A percentile compares a stretch with the other conserved stretches of the same genome.
These are phyloP conservation scores for Pteropus rufus DNA, from an alignment of 2,797 vertebrate species.

Conservation along the genomic window DNA sequence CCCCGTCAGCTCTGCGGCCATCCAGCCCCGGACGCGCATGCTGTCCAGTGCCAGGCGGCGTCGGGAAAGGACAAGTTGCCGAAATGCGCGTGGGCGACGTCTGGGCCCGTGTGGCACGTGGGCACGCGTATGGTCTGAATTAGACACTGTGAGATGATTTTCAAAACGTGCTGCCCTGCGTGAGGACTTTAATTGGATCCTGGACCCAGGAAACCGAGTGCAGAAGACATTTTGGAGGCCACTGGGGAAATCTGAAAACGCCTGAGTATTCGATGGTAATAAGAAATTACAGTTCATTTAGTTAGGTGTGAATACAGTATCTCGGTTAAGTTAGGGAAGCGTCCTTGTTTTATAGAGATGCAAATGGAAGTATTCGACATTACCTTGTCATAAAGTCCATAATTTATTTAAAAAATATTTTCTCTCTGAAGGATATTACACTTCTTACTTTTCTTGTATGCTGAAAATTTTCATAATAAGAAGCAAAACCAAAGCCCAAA, in stretches of 20 bases:
- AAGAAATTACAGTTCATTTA: background rate
- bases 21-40: background rate
- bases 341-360: background rate
- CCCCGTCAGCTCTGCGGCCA: rapidly evolving
- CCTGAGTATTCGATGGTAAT: background rate
- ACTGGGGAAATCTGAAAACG: background rate
- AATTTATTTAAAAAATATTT: background rate
- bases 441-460: background rate
- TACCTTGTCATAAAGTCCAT: background rate
- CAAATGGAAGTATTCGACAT: background rate
- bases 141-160: background rate
- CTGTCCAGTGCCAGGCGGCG: background rate
- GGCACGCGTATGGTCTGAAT: background rate
- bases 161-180: background rate
- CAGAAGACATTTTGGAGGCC: background rate
- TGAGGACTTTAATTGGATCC: background rate
- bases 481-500: background rate
- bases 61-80: background rate
- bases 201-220: background rate
- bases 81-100: background rate
- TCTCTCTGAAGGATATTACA: background rate
- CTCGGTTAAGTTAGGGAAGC: background rate
- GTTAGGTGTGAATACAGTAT: no score
- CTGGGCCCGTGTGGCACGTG: background rate
- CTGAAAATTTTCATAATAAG: background rate